Base-by-base conservation (phyloP, 2,797 vertebrate species). In the Ctenopoma kingsleyae region DNA sequence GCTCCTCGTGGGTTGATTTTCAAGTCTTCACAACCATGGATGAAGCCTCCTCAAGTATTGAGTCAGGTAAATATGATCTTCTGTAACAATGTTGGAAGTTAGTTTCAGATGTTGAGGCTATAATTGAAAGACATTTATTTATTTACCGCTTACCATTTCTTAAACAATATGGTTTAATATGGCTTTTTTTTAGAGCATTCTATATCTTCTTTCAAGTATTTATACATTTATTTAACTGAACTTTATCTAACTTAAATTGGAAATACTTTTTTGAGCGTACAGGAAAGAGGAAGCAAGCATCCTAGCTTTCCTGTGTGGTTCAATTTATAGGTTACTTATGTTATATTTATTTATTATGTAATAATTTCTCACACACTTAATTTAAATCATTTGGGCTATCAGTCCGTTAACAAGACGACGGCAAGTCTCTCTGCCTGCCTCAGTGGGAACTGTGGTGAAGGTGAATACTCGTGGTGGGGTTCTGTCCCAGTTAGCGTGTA, bases 201-300 rank as follows among this genome's bases (percentile, higher is more conserved):
- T 30, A 6, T n/a, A 2, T 41, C 10, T 20, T 35, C 5, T 64
- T 62, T 59, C 2, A 68, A 55, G 38, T 17, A 20, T 32, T 16
- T 2, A 12, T 5, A 8, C n/a, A 12, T 61, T 62, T 12, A 16
- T 78, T 53, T 30, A 9, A 32, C 16, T 58, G 0, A 23, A 36
- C 10, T 41, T 15, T 8, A 50, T 74, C 52, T 46, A 32, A 40
- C 12, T 22, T 0, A 67, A 13, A 75, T 58, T 67, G 13, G 36
- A 15, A 67, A 35, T 44, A 53, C 2, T 64, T 53, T 41, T 63
- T 3, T 10, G 6, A 23, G 23, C 35, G 23, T 16, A 50, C 47
- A 3, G 30, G 51, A 90, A 90, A 87, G 82, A 85, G 86, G 91
- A 90, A 90, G 76, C 77, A 17, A 5, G 8, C 46, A 6, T 38